Base-by-base conservation (phyloP, 2,113 vertebrate species). In the Rattus rattus region DNA sequence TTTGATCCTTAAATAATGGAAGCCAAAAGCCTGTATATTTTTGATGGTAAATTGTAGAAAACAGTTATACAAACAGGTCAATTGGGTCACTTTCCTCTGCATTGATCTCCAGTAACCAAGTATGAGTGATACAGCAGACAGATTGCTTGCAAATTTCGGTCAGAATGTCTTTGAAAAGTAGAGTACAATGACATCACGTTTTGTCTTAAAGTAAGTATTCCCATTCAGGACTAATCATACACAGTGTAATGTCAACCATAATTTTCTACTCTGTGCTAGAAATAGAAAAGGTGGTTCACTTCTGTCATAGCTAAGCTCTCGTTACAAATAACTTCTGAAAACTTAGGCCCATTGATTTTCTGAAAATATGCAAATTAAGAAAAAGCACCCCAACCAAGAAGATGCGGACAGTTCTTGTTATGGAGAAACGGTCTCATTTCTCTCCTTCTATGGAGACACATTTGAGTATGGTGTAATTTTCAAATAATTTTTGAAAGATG, bases 331-430 rank as follows among this genome's bases (percentile, higher is more conserved):
- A 12, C 61, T 73, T 47, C 61, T 86, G 24, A 86, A 94, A 86
- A 54, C 43, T 49, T 77, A 95, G 52, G 36, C 20, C 10, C 22
- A 79, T 63, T 19, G 13, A n/a, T 84, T 97, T 93, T 93, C 79
- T 81, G 56, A 30, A 59, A 39, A 59, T 79, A 39, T 11, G 3
- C 49, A 72, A 92, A 52, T 72, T 30, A 90, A 72, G 24, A 94
- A 20, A 70, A 84, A 92, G 13, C 8, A 91, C 0, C 13, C 3
- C 33, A 36, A 56, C 1, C 67, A n/a, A 63, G 17, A 88, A 36
- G 63, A 86, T 72, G 56, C 22, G 11, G 73, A 59, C 75, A 65
- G 30, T 90, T 33, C 30, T 61, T 52, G 87, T 6, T 61, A 22
- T 85, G 12, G 85, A 70, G 10, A 73, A 67, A 67, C 3, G 63